Base-by-base conservation (phyloP, 2,888 invertebrate species). In the Aphodius granarius region DNA sequence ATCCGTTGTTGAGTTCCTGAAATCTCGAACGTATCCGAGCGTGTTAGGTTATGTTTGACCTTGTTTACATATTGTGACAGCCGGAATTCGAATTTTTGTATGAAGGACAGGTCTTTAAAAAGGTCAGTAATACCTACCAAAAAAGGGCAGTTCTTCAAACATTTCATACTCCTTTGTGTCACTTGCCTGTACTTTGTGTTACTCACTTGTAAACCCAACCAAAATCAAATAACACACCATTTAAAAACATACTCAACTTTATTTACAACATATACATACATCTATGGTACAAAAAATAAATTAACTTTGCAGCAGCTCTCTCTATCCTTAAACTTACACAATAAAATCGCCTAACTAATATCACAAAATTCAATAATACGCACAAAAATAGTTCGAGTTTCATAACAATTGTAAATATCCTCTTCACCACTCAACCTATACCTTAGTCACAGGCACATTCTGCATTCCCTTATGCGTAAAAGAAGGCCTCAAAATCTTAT, bases 401-500 rank as follows among this genome's bases (percentile, higher is more conserved):
- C 18, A n/a, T 21, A 18, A 43, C 20, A 73, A 21, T 73, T 16
- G 18, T 21, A 73, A 73, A 73, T 18, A 64, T 66, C 72, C 15
- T 16, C 64, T 71, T 5, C n/a, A 15, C 65, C 22, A 13, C n/a
- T 19, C 22, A 20, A 68, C 16, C 77, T 78, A 83, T 19, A 83
- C 82, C 78, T 83, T 83, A 66, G 83, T 83, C 5, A 82, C 81
- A 18, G 83, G 82, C 75, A 79, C 77, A 23, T 65, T 78, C 15
- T 78, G 71, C 70, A 81, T 63, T 5, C 79, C 78, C 73, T 83
- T 83, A 20, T 81, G 79, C 16, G 80, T 79, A 66, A 81, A 81
- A 5, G 77, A 78, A 6, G 82, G 81, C 72, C 83, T 79, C 66
- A 85, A 79, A 63, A 85, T 77, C 76, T 84, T 83, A 65, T 83